Percentiles rank a stretch among this genome's conserved stretches.
Evolutionary conservation across 2,888 invertebrate species (phyloP).

Genomic region (Heterodera filipjevi): DNA sequence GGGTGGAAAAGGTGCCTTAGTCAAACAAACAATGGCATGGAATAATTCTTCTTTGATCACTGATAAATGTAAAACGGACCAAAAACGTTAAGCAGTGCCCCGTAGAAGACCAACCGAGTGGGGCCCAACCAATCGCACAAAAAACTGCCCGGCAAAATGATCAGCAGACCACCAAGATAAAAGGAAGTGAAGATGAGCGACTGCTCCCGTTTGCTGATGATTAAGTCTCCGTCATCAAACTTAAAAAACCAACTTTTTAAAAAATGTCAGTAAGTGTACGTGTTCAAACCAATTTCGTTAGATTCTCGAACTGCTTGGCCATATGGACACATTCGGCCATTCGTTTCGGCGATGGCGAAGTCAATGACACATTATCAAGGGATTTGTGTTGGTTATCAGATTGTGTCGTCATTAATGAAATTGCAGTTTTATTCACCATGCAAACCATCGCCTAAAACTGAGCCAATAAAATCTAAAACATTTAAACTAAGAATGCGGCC

Average conservation of each 20-base stretch:
- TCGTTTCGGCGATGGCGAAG: neutral
- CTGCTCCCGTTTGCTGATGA: constrained; percentile 55
- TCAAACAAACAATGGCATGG: too few species aligned
- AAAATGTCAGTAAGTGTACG: too few species aligned
- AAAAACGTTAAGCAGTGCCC: constrained; percentile 59
- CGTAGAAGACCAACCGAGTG: constrained; percentile 53
- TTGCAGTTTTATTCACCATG: constrained; percentile 58
- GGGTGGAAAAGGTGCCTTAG: constrained; percentile 54
- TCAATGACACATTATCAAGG: neutral
- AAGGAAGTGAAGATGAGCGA: constrained; percentile 61
- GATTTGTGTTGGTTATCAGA: neutral
- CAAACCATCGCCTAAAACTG: constrained; percentile 52
- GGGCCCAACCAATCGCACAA: constrained; percentile 52
- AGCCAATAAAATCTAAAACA: constrained; percentile 13
- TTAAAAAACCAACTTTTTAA: too few species aligned
- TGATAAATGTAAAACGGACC: constrained; percentile 34
- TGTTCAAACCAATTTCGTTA: neutral
- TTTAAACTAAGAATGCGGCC: too few species aligned
- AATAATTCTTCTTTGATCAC: too few species aligned
- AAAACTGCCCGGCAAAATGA: constrained; percentile 46
- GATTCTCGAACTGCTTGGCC: constrained; percentile 8
- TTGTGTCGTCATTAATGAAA: constrained; percentile 36
- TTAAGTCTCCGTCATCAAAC: constrained; percentile 54
- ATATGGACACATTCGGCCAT: constrained; percentile 6
- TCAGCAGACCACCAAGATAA: constrained; percentile 41